These are phyloP conservation scores for Mormyrus proboscirostris DNA, from an alignment of 2,797 vertebrate species.

Conservation along the genomic window DNA sequence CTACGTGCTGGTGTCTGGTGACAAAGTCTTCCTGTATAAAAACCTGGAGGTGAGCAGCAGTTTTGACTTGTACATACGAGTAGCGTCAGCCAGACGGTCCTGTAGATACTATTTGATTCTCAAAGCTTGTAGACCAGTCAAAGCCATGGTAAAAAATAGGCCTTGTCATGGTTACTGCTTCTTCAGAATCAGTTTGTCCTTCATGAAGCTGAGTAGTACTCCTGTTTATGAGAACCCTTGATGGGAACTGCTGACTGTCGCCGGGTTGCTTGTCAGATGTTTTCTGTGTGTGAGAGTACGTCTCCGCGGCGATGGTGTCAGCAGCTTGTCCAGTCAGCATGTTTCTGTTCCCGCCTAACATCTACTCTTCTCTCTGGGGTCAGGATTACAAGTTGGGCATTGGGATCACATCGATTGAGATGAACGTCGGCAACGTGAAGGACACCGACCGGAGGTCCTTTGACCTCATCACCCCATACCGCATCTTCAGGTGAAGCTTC, in stretches of 20 bases:
- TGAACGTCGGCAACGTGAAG: conserved; percentile 91
- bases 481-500: conserved; percentile 74
- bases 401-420: conserved; percentile 87
- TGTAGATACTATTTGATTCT: neutral
- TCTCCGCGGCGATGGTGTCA: neutral
- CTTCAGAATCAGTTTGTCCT: neutral
- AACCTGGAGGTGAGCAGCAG: conserved; percentile 63
- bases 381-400: conserved; percentile 81
- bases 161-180: neutral
- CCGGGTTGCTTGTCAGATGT: neutral
- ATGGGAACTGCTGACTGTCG: neutral
- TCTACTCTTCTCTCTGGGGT: neutral
- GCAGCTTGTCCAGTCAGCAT: neutral
- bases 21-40: conserved; percentile 90
- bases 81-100: neutral
- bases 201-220: neutral
- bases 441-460: conserved; percentile 76
- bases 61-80: neutral
- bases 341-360: neutral
- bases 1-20: conserved; percentile 71
- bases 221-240: neutral
- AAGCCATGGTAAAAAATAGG: neutral
- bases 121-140: neutral
- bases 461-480: conserved; percentile 88
- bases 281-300: conserved; percentile 8